Evolutionary conservation across 2,797 vertebrate genomes (phyloP), one percentile per base, ranked within the genome.

Genomic region (Vipera ursinii): DNA sequence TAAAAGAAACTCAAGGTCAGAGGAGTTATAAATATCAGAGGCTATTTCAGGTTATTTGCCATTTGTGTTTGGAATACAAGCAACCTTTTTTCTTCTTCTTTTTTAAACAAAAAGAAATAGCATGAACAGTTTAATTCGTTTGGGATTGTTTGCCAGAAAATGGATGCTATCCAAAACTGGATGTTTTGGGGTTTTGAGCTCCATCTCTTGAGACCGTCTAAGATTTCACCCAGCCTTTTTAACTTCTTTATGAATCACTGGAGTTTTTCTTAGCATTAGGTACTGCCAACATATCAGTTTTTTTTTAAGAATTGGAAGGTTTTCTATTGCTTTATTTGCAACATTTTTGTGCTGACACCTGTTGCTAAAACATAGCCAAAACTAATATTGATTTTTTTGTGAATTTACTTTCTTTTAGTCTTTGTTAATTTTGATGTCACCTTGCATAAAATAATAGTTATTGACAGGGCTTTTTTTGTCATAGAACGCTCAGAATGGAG

Each of bases 1-100:
- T 26, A 38, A 91, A 88, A 78, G 32, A 91, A 85, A 85, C 48
- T 93, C 89, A 93, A 87, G 85, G 90, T 88, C 90, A 91, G 48
- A 88, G 44, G 38, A 86, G 86, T 93, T 69, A 89, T 32, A 63
- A 88, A 88, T 69, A 82, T 12, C 53, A 82, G 51, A 88, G n/a
- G 82, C n/a, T 20, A 88, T 85, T 56, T 51, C 65, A 65, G 17
- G n/a, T 56, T 51, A 51, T 88, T 91, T 93, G 57, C 56, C n/a
- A 82, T 88, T 91, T 82, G 24, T 56, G n/a, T 87, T 78, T 78
- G 57, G 1, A 63, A 2, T 93, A 51, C 48, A 48, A 24, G 2
- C 22, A 48, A 60, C 20, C 13, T 24, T n/a, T n/a, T 28, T 53
- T 44, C 24, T 38, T 38, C 15, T 78, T 48, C 22, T 73, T 89